phyloP scores from a whole-genome alignment of 2,888 invertebrate species.

The Schizaphis graminum region DNA sequence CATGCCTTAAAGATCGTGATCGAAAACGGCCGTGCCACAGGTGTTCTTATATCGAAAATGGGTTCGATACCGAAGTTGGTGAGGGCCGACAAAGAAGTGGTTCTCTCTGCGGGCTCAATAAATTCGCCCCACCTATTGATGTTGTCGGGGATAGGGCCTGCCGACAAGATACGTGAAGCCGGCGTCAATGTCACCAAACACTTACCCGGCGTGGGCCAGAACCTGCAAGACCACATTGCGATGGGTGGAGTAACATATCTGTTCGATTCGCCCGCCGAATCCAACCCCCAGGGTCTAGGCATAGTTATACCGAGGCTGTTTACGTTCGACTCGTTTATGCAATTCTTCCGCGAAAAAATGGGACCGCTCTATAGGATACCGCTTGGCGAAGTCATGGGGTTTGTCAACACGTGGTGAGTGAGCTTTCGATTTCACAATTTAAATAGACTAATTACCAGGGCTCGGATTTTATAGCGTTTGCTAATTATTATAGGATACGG shows the following conservation, averaged over 20 bases:
- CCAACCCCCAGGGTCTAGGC: conserved; percentile 72
- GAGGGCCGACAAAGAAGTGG: conserved; percentile 81
- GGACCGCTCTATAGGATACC: conserved; percentile 84
- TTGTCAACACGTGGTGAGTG: conserved; percentile 78
- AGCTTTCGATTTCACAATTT: conserved; percentile 56
- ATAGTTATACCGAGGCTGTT: conserved; percentile 79
- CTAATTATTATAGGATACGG: no score
- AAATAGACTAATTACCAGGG: neutral
- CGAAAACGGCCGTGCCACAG: conserved; percentile 75
- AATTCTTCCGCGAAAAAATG: conserved; percentile 75
- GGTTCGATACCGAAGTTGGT: conserved; percentile 73
- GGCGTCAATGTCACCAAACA: conserved; percentile 77
- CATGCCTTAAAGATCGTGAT: conserved; percentile 80
- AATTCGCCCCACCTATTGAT: conserved; percentile 88
- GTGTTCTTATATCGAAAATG: conserved; percentile 77
- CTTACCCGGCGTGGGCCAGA: conserved; percentile 82
- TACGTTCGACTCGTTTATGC: conserved; percentile 75
- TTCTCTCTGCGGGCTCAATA: conserved; percentile 87
- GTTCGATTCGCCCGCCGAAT: conserved; percentile 76
- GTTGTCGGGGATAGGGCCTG: conserved; percentile 86
- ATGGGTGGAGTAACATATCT: conserved; percentile 83
- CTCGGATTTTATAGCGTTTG: no score
- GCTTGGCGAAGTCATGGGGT: conserved; percentile 84
- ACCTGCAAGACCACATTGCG: conserved; percentile 88
- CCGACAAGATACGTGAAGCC: conserved; percentile 75